A percentile compares a stretch with the other conserved stretches of the same genome.
Conservation (phyloP, 1,140 invertebrate species). For the Nephotettix cincticeps region DNA sequence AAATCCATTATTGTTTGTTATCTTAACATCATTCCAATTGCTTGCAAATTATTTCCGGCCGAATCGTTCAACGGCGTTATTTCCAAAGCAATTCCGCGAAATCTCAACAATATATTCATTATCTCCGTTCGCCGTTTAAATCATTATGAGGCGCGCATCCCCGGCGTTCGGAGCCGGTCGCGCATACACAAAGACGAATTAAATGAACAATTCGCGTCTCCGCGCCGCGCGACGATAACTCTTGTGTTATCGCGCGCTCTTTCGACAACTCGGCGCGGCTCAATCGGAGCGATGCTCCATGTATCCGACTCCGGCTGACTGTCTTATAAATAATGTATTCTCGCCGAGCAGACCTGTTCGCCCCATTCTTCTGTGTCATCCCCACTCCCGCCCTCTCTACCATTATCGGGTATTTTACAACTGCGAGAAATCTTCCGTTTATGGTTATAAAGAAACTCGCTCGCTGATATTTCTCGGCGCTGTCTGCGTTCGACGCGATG, state of each 20-base stretch:
- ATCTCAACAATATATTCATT: no score
- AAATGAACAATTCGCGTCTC: constrained; percentile 3
- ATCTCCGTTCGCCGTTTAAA: no score
- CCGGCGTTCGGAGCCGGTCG: not conserved
- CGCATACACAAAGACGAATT: not conserved
- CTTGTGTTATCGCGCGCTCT: not conserved
- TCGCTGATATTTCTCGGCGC: constrained; percentile 2
- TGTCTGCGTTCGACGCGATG: not conserved
- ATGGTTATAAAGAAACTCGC: constrained; percentile 6
- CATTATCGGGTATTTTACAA: constrained; percentile 12
- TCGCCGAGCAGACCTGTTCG: constrained; percentile 5
- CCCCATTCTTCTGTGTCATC: constrained; percentile 3
- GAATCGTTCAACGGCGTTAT: no score
- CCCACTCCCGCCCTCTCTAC: not conserved
- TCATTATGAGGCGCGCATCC: no score
- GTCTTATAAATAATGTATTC: constrained; percentile 13
- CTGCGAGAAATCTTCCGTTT: constrained; percentile 12
- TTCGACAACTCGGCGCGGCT: constrained; percentile 9
- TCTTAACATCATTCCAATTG: no score
- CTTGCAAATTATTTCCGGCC: no score
- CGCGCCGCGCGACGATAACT: not conserved
- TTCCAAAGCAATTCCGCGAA: no score
- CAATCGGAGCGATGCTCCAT: constrained; percentile 1
- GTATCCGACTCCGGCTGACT: not conserved
- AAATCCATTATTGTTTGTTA: no score